Base-by-base conservation (phyloP, 2,888 invertebrate species). In the Malacosoma neustria region DNA sequence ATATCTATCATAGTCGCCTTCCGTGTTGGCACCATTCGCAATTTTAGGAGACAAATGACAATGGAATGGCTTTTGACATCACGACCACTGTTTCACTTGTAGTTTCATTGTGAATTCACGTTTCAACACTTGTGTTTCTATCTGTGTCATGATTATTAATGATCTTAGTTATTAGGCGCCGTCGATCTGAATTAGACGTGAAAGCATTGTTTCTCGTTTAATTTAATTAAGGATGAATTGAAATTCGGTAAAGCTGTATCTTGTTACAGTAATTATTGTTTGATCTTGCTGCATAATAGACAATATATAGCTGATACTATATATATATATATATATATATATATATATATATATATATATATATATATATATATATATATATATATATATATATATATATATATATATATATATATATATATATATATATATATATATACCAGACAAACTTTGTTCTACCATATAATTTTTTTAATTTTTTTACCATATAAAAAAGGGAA, bases 41-140 rank as follows among this genome's bases (percentile, higher is more conserved):
- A 52, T 65, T 54, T 54, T 54, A 49, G 53, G 60, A 62, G 64
- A 54, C 52, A 52, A 52, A 54, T 48, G 49, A 44, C 43, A 46
- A 41, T 39, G 36, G 35, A 37, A 51, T 43, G 39, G 48, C 42
- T 43, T 40, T 36, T 45, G 50, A 43, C 45, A 44, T 40, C 42
- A 39, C 29, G 36, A 39, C 43, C 29, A 38, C 36, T 41, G 41
- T 36, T 40, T 40, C 37, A 22, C 12, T 35, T 34, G 11, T 29
- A 36, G 22, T 13, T 15, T 36, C 42, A 36, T 48, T 47, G 51
- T 48, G 43, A 49, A 49, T 51, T 41, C 44, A 14, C 39, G 41
- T 54, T 50, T 41, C 11, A 42, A 37, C 39, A 40, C 35, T 38
- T 37, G 7, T 22, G 22, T 22, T 2, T 22, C 22, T 22, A 22